Evolutionary conservation across 2,113 vertebrate species (phyloP).

Genomic region (Pterocles gutturalis): DNA sequence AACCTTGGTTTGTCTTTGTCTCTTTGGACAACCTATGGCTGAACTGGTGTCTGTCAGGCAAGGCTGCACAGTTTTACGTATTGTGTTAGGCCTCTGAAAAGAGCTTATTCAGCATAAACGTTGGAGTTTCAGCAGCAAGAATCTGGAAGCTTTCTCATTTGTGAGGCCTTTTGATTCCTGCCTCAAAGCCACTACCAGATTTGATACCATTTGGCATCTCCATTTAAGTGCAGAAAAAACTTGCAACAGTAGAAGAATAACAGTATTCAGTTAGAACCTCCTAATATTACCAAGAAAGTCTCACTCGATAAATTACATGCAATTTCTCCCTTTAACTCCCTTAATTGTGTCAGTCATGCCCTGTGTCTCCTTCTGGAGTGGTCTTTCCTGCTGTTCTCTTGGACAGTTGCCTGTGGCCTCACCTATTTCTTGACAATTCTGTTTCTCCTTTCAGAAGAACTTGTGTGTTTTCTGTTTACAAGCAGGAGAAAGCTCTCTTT

Average conservation of each 20-base stretch:
- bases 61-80: background rate
- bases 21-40: background rate
- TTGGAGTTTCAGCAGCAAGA: background rate
- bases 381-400: background rate
- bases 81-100: background rate
- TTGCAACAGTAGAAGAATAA: background rate
- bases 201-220: background rate
- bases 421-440: background rate
- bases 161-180: background rate
- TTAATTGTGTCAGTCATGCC: background rate
- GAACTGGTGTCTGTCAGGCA: background rate
- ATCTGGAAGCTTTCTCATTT: background rate
- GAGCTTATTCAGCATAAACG: accelerated
- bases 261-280: background rate
- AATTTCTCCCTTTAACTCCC: background rate
- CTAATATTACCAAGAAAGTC: background rate
- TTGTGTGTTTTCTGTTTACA: background rate
- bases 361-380: background rate
- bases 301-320: background rate
- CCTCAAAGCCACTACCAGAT: background rate
- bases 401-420: background rate
- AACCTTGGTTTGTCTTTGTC: background rate
- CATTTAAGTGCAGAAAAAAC: background rate
- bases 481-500: background rate
- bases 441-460: background rate